Base-by-base conservation (phyloP, 2,888 invertebrate genomes). In the Napeogenes sylphis region DNA sequence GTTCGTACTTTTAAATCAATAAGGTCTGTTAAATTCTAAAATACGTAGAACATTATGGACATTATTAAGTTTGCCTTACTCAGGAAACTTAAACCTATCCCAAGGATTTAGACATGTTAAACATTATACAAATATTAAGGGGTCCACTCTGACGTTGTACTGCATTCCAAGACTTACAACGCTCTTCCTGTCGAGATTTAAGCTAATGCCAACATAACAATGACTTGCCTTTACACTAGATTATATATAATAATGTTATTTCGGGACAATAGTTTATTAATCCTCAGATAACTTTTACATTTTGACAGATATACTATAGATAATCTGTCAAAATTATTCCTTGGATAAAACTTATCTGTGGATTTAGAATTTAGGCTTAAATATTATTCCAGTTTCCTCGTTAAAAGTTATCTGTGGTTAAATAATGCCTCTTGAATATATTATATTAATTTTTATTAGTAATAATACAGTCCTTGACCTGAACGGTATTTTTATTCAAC, bases 91-190 rank as follows among this genome's bases (percentile, higher is more conserved):
- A 67, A 73, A 74, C 72, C 68, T 71, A 68, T 70, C 70, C 72
- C 72, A 79, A 82, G 84, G 83, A 80, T 82, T 82, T 80, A 79
- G 81, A 83, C 79, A 83, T 77, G 84, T 81, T 88, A 89, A 89
- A 78, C 70, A 81, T 77, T 81, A 72, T 73, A 74, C 86, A 89
- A 90, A 90, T 83, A 88, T 72, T 73, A 75, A 70, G 77, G 75
- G 74, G 77, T 80, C 78, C 78, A 77, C 75, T 74, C 75, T 69
- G 73, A 70, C 71, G 51, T 21, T 66, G 64, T 61, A 59, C 65
- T 64, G 64, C 73, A 73, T 75, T 70, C 75, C 75, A 70, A 73
- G 80, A 79, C 81, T 78, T 78, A 77, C 79, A 78, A 80, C 76
- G 78, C 79, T 76, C 75, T 83, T 87, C 84, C 87, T 86, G 84